Evolutionary conservation across 2,797 vertebrate genomes (phyloP).

Genomic region (Champsocephalus esox): DNA sequence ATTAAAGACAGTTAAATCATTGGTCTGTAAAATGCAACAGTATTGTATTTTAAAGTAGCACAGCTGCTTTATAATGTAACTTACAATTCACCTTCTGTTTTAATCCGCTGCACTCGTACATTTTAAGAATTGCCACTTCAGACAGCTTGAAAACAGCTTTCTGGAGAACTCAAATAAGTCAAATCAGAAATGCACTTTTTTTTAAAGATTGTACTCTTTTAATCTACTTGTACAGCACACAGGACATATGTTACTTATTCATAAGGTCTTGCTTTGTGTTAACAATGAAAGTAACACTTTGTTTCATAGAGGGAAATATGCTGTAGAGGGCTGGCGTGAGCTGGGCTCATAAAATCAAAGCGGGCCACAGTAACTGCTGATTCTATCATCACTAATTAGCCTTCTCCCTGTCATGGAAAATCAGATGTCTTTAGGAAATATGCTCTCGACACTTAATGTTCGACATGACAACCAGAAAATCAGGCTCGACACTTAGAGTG

Average conservation of each 20-base stretch:
- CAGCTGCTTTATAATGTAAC: conserved; percentile 32
- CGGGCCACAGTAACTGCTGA: conserved; percentile 7
- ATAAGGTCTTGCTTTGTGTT: conserved; percentile 15
- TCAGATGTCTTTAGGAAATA: conserved; percentile 55
- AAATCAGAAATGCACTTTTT: conserved; percentile 3
- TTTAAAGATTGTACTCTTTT: background rate
- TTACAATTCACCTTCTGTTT: conserved; percentile 17
- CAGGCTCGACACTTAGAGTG: conserved; percentile 42
- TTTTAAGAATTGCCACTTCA: conserved; percentile 25
- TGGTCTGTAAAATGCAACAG: conserved; percentile 33
- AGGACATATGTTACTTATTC: conserved; percentile 20
- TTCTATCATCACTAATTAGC: conserved; percentile 55
- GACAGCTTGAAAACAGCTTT: conserved; percentile 15
- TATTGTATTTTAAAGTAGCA: conserved; percentile 35
- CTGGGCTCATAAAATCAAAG: conserved; percentile 37
- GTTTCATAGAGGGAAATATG: conserved; percentile 25
- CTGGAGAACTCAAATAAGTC: background rate
- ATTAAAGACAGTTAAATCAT: conserved; percentile 51
- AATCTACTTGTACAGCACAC: background rate
- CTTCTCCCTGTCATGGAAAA: conserved; percentile 51
- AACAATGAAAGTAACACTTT: conserved; percentile 15
- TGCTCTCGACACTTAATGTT: conserved; percentile 35
- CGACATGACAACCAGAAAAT: conserved; percentile 46
- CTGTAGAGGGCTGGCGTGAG: conserved; percentile 9
- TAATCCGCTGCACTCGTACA: conserved; percentile 23